Conservation (phyloP, 2,888 invertebrate species). For the Diaperis boleti region DNA sequence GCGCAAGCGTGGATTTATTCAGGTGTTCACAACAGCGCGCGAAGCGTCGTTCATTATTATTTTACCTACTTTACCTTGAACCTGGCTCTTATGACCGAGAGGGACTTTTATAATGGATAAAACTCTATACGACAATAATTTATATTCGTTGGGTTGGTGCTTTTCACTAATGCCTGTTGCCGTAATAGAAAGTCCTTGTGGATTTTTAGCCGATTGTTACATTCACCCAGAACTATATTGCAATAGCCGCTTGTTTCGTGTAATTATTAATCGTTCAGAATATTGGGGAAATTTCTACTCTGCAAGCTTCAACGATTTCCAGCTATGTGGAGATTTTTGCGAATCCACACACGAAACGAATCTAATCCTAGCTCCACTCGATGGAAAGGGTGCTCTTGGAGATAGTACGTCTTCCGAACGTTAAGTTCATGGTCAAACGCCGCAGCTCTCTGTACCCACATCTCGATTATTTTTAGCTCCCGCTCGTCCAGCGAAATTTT, state of each 20-base stretch:
- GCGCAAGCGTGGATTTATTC: conserved; percentile 49
- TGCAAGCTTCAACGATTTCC: conserved; percentile 17
- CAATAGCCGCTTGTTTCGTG: conserved; percentile 28
- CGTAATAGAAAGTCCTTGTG: conserved; percentile 49
- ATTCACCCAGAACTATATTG: conserved; percentile 43
- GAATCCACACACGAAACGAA: neutral
- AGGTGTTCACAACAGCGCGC: conserved; percentile 48
- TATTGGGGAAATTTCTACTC: conserved; percentile 27
- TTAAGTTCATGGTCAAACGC: conserved; percentile 44
- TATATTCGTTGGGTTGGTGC: conserved; percentile 36
- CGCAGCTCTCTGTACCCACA: conserved; percentile 31
- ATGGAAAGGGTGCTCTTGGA: conserved; percentile 37
- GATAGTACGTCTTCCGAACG: conserved; percentile 39
- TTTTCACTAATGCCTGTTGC: conserved; percentile 43
- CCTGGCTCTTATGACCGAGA: conserved; percentile 46
- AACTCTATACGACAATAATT: conserved; percentile 43
- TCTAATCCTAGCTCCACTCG: neutral
- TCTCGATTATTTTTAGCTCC: conserved; percentile 39
- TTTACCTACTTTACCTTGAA: conserved; percentile 51
- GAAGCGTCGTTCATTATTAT: conserved; percentile 50
- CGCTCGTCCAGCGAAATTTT: conserved; percentile 22
- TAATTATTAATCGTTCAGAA: conserved; percentile 26
- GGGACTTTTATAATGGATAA: conserved; percentile 44
- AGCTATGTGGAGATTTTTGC: conserved; percentile 2
- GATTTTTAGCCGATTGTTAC: conserved; percentile 47